phyloP scores from a whole-genome alignment of 2,888 invertebrate genomes.

The Alitta virens region DNA sequence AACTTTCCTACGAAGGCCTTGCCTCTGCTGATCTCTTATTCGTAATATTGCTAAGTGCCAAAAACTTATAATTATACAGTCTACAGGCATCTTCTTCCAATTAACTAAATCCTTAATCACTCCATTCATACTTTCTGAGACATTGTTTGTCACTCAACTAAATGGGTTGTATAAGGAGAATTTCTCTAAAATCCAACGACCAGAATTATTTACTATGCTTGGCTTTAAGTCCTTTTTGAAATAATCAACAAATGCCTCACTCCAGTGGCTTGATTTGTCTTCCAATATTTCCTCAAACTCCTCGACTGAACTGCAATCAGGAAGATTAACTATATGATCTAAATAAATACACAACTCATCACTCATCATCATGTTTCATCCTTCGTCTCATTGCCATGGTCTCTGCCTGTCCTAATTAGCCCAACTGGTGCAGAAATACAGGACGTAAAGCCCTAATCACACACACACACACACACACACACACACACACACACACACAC shows the following conservation, averaged over 20 bases:
- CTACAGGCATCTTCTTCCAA: conserved; percentile 3
- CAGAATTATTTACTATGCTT: background rate
- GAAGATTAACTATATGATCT: too few species aligned
- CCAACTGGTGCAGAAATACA: too few species aligned
- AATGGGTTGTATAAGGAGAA: background rate
- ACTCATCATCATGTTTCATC: background rate
- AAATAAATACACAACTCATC: background rate
- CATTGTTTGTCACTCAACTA: background rate
- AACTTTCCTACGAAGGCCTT: background rate
- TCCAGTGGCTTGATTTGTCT: background rate
- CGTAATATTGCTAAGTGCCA: background rate
- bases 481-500: too few species aligned
- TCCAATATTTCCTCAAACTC: background rate
- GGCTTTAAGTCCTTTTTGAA: background rate
- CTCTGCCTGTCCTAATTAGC: too few species aligned
- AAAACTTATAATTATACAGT: background rate
- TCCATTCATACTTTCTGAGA: background rate
- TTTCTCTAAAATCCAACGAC: background rate
- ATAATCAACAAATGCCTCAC: background rate
- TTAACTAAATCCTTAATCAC: background rate
- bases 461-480: too few species aligned
- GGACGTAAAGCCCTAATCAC: too few species aligned
- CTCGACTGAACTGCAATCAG: background rate
- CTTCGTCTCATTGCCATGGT: too few species aligned
- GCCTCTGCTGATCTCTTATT: background rate